Evolutionary conservation across 2,888 invertebrate genomes (phyloP).

Genomic region (Acleris emargana): DNA sequence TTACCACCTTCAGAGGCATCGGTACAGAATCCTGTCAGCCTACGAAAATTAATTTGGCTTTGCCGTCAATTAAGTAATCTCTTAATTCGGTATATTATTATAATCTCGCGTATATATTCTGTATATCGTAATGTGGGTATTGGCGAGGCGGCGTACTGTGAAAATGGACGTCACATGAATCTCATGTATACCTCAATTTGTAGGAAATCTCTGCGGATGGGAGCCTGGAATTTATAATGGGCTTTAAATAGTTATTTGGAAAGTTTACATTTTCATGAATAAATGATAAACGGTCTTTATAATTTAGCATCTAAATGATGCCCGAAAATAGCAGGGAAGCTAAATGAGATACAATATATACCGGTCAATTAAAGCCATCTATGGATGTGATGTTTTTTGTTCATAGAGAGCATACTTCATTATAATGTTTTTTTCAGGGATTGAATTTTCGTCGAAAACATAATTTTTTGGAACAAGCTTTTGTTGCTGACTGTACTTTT

Average conservation of each 20-base stretch:
- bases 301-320: no score
- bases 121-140: conserved; percentile 2
- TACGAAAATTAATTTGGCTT: not conserved
- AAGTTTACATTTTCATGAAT: conserved; percentile 12
- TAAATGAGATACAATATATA: not conserved
- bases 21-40: no score
- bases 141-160: conserved; percentile 18
- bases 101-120: not conserved
- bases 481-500: no score
- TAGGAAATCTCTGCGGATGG: conserved; percentile 1
- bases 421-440: no score
- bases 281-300: conserved; percentile 1
- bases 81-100: not conserved
- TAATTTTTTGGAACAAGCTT: no score
- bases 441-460: no score
- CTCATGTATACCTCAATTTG: conserved; percentile 18
- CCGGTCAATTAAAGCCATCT: no score
- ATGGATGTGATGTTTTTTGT: no score
- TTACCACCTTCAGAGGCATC: no score
- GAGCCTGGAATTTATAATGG: conserved; percentile 5
- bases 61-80: not conserved
- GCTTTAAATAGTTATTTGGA: conserved; percentile 10
- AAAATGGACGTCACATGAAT: conserved; percentile 22
- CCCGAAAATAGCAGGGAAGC: no score
- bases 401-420: no score